Conservation (phyloP, 2,113 vertebrate species). For the Miniopterus natalensis region DNA sequence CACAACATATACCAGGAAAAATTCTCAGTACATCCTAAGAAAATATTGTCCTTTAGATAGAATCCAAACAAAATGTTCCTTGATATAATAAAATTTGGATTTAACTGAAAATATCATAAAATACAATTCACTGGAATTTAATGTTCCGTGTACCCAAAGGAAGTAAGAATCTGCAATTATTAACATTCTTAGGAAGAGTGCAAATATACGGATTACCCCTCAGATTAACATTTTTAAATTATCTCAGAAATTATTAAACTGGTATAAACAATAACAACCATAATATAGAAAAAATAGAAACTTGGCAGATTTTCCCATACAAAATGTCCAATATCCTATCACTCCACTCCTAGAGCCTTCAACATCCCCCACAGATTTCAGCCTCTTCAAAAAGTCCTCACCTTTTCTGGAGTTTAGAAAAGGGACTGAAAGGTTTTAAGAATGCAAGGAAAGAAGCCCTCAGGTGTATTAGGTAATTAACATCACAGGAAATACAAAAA, state of each 20-base stretch:
- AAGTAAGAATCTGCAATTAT: conserved; percentile 55
- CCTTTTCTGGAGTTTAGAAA: not conserved
- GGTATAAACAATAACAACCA: not conserved
- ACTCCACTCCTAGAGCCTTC: not conserved
- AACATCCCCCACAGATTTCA: not conserved
- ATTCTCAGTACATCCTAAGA: not conserved
- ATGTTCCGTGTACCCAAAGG: not conserved
- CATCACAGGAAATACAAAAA: not conserved
- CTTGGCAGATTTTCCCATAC: not conserved
- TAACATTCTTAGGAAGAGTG: conserved; percentile 22
- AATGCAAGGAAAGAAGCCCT: not conserved
- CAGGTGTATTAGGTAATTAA: not conserved
- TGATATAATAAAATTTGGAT: not conserved
- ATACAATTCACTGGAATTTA: conserved; percentile 20
- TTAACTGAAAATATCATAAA: conserved; percentile 41
- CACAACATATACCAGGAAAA: conserved; percentile 12
- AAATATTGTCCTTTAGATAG: conserved; percentile 10
- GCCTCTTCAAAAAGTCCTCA: not conserved
- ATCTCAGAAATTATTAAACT: conserved; percentile 34
- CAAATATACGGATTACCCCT: not conserved
- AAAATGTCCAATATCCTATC: conserved; percentile 13
- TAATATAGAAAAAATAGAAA: not conserved
- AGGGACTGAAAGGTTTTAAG: not conserved
- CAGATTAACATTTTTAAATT: not conserved
- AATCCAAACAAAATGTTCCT: conserved; percentile 42